Percentiles rank a stretch among this genome's conserved stretches.
Conservation (phyloP, 2,888 invertebrate species). For the Autographa pulchrina region DNA sequence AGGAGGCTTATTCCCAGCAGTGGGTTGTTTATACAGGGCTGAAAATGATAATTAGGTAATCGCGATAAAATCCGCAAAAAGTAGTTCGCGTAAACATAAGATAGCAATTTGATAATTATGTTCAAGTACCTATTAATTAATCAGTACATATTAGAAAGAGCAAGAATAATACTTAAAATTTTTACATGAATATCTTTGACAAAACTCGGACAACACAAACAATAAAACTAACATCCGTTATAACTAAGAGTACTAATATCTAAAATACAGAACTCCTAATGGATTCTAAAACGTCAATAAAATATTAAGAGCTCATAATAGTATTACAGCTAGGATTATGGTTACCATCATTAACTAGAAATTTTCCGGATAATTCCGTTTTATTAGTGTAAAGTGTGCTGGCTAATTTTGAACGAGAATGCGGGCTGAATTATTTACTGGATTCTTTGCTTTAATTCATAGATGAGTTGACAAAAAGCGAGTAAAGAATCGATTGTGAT, state of each 20-base stretch:
- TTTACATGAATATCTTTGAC: background rate
- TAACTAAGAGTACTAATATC: background rate
- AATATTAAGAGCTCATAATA: slow-evolving; percentile 44
- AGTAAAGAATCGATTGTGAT: too few species aligned
- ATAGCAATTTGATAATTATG: too few species aligned
- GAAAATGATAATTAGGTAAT: too few species aligned
- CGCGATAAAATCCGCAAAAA: too few species aligned
- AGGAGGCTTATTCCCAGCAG: too few species aligned
- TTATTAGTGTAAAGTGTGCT: slow-evolving; percentile 26
- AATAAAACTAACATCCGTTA: background rate
- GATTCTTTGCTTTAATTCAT: too few species aligned
- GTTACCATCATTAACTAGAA: slow-evolving; percentile 19
- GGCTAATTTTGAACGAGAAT: background rate
- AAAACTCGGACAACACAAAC: background rate
- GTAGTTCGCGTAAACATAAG: too few species aligned
- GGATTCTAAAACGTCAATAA: slow-evolving; percentile 35
- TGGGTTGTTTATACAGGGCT: too few species aligned
- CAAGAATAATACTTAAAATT: too few species aligned
- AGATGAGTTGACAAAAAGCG: too few species aligned
- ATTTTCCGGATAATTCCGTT: slow-evolving; percentile 42
- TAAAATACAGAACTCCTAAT: slow-evolving; percentile 2
- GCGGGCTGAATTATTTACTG: background rate
- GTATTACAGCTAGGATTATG: slow-evolving; percentile 32
- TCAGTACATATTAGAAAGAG: too few species aligned
- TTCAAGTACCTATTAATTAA: too few species aligned